Conservation (phyloP, 2,113 vertebrate genomes). For the Gorsachius goisagi region DNA sequence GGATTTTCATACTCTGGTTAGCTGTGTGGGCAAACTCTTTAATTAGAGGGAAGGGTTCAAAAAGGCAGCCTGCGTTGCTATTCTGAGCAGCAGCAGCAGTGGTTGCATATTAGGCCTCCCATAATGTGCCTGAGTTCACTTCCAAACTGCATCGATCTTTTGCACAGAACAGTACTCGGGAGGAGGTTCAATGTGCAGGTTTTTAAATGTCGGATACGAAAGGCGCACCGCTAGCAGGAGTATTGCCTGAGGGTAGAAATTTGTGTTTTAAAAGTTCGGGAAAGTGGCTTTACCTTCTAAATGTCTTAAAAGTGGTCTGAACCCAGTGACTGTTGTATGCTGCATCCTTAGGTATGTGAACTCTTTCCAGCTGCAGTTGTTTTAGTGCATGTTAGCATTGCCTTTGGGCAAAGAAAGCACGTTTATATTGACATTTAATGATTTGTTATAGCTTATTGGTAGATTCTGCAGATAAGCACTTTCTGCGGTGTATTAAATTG, state of each 20-base stretch:
- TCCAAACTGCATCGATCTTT: not conserved
- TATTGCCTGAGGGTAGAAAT: not conserved
- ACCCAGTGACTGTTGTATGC: not conserved
- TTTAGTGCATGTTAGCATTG: slow-evolving; percentile 27
- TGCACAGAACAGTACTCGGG: not conserved
- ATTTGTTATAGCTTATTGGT: slow-evolving; percentile 48
- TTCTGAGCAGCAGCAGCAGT: not conserved
- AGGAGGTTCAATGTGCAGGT: not conserved
- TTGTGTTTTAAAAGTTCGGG: not conserved
- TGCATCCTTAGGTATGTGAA: not conserved
- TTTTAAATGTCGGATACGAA: not conserved
- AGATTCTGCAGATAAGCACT: slow-evolving; percentile 40
- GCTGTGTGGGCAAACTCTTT: slow-evolving; percentile 46
- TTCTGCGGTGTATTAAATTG: not conserved
- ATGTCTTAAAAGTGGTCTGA: not conserved
- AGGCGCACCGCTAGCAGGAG: not conserved
- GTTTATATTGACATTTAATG: slow-evolving; percentile 39
- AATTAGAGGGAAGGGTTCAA: slow-evolving; percentile 35
- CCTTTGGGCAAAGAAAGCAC: slow-evolving; percentile 27
- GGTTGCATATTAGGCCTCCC: not conserved
- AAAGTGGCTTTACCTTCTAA: not conserved
- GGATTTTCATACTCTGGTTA: slow-evolving; percentile 57
- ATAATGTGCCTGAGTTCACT: not conserved
- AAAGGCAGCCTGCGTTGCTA: slow-evolving; percentile 21
- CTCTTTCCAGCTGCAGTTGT: not conserved